Percentiles rank a stretch among this genome's conserved stretches.
Conservation (phyloP, 2,888 invertebrate genomes). For the Rhynchonema sp. region DNA sequence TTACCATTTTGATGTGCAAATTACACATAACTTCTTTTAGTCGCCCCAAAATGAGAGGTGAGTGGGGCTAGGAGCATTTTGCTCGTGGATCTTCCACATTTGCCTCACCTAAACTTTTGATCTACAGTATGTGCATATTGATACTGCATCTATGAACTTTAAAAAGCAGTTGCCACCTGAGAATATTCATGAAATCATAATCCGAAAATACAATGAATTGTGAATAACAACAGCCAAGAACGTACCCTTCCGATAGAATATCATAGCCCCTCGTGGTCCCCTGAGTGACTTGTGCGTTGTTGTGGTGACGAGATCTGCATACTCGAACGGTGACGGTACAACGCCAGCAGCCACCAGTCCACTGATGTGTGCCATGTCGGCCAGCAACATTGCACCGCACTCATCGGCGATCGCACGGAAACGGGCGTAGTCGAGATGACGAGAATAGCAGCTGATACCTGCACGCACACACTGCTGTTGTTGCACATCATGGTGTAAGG, state of each 20-base stretch:
- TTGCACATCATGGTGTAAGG: constrained; percentile 2
- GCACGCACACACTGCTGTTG: constrained; percentile 1
- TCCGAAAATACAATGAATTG: no score
- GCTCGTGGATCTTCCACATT: no score
- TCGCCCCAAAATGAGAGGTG: no score
- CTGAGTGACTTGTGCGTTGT: constrained; percentile 83
- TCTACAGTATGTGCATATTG: no score
- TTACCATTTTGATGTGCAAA: no score
- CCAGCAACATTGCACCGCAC: constrained; percentile 64
- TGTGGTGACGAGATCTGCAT: constrained; percentile 70
- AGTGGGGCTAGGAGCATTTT: no score
- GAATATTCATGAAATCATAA: no score
- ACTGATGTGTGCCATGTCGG: constrained; percentile 87
- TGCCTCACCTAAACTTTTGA: no score
- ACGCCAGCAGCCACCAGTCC: constrained; percentile 69
- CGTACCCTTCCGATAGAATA: constrained; percentile 65
- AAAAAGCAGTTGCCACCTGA: no score
- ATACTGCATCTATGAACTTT: no score
- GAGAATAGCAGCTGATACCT: constrained; percentile 72
- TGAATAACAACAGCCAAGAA: no score
- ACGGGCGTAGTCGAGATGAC: constrained; percentile 69
- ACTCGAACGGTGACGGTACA: constrained; percentile 72
- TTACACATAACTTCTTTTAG: no score
- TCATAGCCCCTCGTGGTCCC: constrained; percentile 52
- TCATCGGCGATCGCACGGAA: constrained; percentile 57